Evolutionary conservation across 2,113 vertebrate genomes (phyloP).

Genomic region (Uria lomvia): DNA sequence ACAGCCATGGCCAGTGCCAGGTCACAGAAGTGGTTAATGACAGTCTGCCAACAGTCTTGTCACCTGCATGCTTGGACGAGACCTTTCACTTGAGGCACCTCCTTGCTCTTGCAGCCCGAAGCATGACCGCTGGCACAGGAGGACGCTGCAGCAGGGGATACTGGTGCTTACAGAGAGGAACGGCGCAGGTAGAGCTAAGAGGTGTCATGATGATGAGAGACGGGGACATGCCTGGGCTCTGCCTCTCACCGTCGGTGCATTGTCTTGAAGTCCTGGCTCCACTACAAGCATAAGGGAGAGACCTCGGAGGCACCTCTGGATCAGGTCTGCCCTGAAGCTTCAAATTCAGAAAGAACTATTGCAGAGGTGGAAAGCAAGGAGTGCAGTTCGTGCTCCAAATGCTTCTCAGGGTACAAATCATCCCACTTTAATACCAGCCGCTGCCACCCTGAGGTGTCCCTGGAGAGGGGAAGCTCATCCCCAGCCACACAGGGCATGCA

Average conservation of each 20-base stretch:
- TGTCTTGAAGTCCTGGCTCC: neutral
- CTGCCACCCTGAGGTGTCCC: neutral
- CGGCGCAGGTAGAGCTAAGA: rapidly evolving
- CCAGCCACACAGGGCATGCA: neutral
- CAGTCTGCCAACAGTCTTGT: neutral
- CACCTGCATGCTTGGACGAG: neutral
- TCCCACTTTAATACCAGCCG: neutral
- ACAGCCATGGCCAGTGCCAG: neutral
- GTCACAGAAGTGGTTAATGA: neutral
- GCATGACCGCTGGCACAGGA: rapidly evolving
- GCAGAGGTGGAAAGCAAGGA: neutral
- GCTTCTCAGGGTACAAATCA: neutral
- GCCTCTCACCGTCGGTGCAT: neutral
- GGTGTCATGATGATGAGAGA: neutral
- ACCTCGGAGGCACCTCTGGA: neutral
- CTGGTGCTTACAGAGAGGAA: too few relatives aligned
- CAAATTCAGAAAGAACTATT: neutral
- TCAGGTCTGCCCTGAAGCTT: neutral
- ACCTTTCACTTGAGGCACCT: neutral
- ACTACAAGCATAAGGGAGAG: neutral
- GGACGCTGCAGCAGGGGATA: neutral
- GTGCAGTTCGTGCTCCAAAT: neutral
- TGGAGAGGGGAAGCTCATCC: neutral
- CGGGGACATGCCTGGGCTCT: neutral
- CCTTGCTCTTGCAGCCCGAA: neutral